These are phyloP conservation scores for Lordiphosa mommai DNA, from an alignment of 1,140 invertebrate genomes.

Conservation along the genomic window DNA sequence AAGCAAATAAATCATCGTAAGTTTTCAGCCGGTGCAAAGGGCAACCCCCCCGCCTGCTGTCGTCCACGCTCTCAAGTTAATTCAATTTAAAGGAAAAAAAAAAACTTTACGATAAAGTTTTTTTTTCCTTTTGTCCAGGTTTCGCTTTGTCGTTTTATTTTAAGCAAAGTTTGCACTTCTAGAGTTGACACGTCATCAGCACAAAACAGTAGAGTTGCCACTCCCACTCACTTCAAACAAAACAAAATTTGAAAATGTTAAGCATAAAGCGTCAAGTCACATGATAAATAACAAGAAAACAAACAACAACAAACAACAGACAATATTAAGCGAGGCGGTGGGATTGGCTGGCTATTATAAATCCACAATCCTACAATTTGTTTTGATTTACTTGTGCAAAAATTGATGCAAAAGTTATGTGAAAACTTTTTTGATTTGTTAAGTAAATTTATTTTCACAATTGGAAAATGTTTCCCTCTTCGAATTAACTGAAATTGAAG, in stretches of 20 bases:
- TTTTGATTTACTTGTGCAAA: constrained; percentile 47
- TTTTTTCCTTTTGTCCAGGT: constrained; percentile 34
- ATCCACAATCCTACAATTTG: constrained; percentile 46
- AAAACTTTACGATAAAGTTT: constrained; percentile 62
- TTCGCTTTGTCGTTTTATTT: constrained; percentile 67
- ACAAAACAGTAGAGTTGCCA: constrained; percentile 44
- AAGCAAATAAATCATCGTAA: constrained; percentile 75
- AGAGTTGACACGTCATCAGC: constrained; percentile 72
- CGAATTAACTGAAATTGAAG: constrained; percentile 67
- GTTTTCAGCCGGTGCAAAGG: constrained; percentile 69
- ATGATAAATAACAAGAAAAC: constrained; percentile 43
- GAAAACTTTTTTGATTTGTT: constrained; percentile 77
- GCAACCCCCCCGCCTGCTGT: constrained; percentile 7
- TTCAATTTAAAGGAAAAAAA: constrained; percentile 65
- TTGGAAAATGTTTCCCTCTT: constrained; percentile 32
- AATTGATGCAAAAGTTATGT: constrained; percentile 72
- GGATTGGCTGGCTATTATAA: constrained; percentile 25
- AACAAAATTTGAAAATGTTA: constrained; percentile 35
- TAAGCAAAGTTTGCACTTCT: constrained; percentile 62
- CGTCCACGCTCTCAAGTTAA: constrained; percentile 56
- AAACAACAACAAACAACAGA: constrained; percentile 16
- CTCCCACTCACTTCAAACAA: constrained; percentile 1
- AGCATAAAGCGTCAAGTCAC: constrained; percentile 45
- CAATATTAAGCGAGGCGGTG: constrained; percentile 16
- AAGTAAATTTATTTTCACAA: constrained; percentile 69